Percentiles rank a stretch among this genome's conserved stretches.
Conservation (phyloP, 2,888 invertebrate genomes). For the Doris montereyensis region DNA sequence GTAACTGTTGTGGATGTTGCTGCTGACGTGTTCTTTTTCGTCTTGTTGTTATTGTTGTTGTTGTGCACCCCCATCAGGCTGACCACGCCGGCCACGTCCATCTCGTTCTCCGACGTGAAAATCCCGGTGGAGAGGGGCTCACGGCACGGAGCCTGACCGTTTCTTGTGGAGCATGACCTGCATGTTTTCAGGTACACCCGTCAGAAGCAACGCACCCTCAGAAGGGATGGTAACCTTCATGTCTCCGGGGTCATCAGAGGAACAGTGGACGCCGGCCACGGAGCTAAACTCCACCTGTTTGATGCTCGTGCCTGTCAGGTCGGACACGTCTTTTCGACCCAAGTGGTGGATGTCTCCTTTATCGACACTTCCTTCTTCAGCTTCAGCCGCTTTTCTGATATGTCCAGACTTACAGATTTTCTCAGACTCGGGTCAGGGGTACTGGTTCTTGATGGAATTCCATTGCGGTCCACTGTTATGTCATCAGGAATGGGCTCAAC, state of each 20-base stretch:
- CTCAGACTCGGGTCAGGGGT: constrained; percentile 21
- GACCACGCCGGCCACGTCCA: constrained; percentile 53
- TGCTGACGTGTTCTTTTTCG: neutral
- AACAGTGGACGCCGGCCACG: constrained; percentile 54
- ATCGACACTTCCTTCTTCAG: constrained; percentile 32
- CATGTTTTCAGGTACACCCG: constrained; percentile 55
- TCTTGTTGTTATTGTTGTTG: neutral
- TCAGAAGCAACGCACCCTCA: constrained; percentile 58
- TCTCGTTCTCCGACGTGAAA: constrained; percentile 54
- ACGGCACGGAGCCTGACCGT: constrained; percentile 16
- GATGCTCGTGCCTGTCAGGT: constrained; percentile 49
- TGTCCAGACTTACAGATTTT: constrained; percentile 36
- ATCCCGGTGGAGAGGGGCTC: constrained; percentile 47
- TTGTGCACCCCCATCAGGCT: constrained; percentile 45
- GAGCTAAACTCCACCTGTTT: constrained; percentile 59
- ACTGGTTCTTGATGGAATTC: neutral
- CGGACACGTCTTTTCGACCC: constrained; percentile 15
- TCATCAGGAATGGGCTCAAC: constrained; percentile 42
- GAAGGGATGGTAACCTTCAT: constrained; percentile 61
- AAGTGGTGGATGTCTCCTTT: constrained; percentile 5
- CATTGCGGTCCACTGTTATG: constrained; percentile 21
- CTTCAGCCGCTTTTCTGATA: constrained; percentile 18
- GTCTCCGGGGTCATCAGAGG: constrained; percentile 52
- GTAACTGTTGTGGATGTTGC: neutral
- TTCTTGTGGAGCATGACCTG: constrained; percentile 59